phyloP scores from a whole-genome alignment of 1,140 invertebrate species.

The Papilio dardanus region DNA sequence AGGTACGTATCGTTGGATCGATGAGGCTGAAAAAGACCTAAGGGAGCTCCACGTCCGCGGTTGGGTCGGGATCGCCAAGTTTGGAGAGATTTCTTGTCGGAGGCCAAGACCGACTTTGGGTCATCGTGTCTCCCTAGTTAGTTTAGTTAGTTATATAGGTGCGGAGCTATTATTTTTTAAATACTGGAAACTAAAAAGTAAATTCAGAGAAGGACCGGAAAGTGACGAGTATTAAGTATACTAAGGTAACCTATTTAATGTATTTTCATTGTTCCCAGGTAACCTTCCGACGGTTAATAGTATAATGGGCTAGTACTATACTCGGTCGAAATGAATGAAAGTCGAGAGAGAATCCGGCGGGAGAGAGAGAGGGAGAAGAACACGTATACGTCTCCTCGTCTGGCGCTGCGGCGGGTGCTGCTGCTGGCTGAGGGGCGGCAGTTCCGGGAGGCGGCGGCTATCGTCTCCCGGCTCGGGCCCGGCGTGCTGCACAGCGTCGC shows the following conservation, averaged over 20 bases:
- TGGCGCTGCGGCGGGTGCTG: slow-evolving; percentile 88
- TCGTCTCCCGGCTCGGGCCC: slow-evolving; percentile 88
- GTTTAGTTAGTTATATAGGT: too few relatives aligned
- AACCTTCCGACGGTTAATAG: neutral
- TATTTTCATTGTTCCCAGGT: slow-evolving; percentile 35
- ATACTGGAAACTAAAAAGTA: too few relatives aligned
- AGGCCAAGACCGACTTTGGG: too few relatives aligned
- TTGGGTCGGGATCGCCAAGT: too few relatives aligned
- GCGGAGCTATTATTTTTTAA: slow-evolving; percentile 6
- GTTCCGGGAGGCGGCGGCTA: slow-evolving; percentile 90
- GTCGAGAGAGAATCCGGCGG: slow-evolving; percentile 83
- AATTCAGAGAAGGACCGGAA: neutral
- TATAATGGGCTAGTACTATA: slow-evolving; percentile 70
- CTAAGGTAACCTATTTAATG: neutral
- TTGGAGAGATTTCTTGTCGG: too few relatives aligned
- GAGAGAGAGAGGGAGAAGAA: slow-evolving; percentile 83
- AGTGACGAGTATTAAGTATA: neutral
- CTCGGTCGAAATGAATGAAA: slow-evolving; percentile 82
- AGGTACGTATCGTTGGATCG: too few relatives aligned
- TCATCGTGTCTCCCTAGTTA: too few relatives aligned
- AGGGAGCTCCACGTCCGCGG: too few relatives aligned
- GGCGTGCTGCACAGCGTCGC: slow-evolving; percentile 88
- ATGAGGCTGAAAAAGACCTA: too few relatives aligned
- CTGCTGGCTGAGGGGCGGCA: slow-evolving; percentile 90
- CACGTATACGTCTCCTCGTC: slow-evolving; percentile 88